Conservation (phyloP, 2,797 vertebrate species). For the Danio kyathit region DNA sequence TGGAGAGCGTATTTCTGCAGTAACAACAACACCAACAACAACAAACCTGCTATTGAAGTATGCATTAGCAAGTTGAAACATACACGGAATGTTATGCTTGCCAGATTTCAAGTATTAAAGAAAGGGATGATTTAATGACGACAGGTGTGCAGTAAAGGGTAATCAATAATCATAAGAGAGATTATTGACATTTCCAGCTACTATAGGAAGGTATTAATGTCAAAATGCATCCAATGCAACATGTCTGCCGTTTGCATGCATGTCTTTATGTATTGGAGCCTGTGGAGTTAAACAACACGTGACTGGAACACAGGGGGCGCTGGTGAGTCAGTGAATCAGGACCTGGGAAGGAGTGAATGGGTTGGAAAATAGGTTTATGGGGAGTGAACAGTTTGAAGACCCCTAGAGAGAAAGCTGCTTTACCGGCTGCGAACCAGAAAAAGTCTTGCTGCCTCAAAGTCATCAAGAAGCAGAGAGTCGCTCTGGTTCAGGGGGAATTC, state of each 20-base stretch:
- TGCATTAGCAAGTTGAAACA: background rate
- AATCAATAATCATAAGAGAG: constrained; percentile 7
- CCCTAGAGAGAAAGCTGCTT: constrained; percentile 74
- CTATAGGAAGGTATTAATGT: background rate
- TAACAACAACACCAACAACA: too few species aligned
- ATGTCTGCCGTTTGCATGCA: background rate
- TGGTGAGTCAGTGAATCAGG: constrained; percentile 61
- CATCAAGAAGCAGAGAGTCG: constrained; percentile 77
- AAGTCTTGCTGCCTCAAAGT: constrained; percentile 79
- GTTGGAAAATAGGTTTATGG: constrained; percentile 47
- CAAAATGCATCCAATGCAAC: constrained; percentile 32
- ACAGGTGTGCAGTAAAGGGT: constrained; percentile 13
- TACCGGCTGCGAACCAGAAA: constrained; percentile 79
- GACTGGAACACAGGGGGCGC: constrained; percentile 54
- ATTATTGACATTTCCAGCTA: too few species aligned
- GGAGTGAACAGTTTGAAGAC: constrained; percentile 43
- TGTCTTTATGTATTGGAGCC: constrained; percentile 13
- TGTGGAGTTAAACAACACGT: constrained; percentile 51
- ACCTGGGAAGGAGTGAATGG: constrained; percentile 38
- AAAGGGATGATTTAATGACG: constrained; percentile 12
- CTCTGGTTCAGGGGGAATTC: constrained; percentile 74
- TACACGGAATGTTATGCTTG: constrained; percentile 2
- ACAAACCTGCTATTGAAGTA: background rate
- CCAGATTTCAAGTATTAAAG: constrained; percentile 10
- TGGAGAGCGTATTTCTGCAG: background rate